A percentile compares a stretch with the other conserved stretches of the same genome.
Evolutionary conservation across 2,797 vertebrate species (phyloP).

Genomic region (Falco novaeseelandiae): DNA sequence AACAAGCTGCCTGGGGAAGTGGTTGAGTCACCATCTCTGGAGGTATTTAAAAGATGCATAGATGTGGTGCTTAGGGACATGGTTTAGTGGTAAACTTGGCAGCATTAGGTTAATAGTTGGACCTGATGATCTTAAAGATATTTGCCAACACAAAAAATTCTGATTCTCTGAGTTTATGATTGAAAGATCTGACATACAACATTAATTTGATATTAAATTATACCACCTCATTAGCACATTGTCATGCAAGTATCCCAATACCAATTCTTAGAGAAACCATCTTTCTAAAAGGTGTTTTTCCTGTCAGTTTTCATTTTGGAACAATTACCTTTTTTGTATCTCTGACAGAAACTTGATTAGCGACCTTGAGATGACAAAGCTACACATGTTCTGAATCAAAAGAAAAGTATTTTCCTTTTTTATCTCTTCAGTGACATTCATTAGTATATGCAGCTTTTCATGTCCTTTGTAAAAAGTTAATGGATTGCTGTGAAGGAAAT

Average conservation of each 20-base stretch:
- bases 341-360: neutral
- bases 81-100: neutral
- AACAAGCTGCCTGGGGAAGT: neutral
- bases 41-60: neutral
- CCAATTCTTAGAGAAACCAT: neutral
- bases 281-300: neutral
- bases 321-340: neutral
- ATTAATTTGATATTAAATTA: neutral
- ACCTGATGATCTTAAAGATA: too few species aligned
- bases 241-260: neutral
- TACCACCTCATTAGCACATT: neutral
- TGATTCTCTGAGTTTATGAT: neutral
- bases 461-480: constrained; percentile 34
- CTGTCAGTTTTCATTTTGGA: neutral
- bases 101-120: neutral
- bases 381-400: neutral
- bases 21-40: accelerated
- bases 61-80: neutral
- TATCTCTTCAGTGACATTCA: constrained; percentile 5
- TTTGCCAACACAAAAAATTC: neutral
- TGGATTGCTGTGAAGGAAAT: neutral
- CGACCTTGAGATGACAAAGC: neutral
- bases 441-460: neutral
- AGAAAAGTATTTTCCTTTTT: neutral
- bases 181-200: neutral